Conservation (phyloP, 2,113 vertebrate genomes). For the Gymnarchus niloticus region DNA sequence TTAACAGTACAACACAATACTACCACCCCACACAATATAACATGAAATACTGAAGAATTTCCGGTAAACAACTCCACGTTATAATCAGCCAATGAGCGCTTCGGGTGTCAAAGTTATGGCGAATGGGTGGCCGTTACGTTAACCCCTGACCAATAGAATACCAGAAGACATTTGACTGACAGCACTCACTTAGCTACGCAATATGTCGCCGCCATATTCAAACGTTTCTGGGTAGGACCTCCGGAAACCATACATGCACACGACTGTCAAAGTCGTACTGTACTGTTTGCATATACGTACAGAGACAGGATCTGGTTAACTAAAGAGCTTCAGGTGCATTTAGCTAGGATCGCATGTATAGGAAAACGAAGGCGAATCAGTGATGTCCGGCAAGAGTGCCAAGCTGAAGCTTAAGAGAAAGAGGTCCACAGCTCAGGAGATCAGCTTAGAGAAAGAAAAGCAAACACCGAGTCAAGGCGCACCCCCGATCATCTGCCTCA, state of each 20-base stretch:
- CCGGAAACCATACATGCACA: not conserved
- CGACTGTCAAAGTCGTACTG: not conserved
- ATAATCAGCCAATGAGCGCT: not conserved
- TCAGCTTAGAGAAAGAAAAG: not conserved
- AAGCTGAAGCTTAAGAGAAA: constrained; percentile 51
- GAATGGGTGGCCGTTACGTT: not conserved
- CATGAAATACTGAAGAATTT: not conserved
- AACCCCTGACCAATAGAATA: not conserved
- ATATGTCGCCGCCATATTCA: not conserved
- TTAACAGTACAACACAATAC: too few relatives aligned
- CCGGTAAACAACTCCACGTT: not conserved
- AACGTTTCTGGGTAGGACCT: not conserved
- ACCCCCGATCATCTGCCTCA: not conserved
- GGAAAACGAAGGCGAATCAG: not conserved
- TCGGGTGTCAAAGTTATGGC: not conserved
- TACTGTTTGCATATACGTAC: not conserved
- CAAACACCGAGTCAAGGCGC: not conserved
- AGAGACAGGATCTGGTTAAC: not conserved
- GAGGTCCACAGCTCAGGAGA: constrained; percentile 16
- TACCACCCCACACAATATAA: not conserved
- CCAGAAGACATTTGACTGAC: not conserved
- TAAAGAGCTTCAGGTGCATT: not conserved
- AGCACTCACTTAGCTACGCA: not conserved
- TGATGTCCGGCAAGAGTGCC: constrained; percentile 29
- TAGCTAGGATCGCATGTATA: not conserved